These are phyloP conservation scores for Megalurothrips usitatus DNA, from an alignment of 2,888 invertebrate species.

Conservation along the genomic window DNA sequence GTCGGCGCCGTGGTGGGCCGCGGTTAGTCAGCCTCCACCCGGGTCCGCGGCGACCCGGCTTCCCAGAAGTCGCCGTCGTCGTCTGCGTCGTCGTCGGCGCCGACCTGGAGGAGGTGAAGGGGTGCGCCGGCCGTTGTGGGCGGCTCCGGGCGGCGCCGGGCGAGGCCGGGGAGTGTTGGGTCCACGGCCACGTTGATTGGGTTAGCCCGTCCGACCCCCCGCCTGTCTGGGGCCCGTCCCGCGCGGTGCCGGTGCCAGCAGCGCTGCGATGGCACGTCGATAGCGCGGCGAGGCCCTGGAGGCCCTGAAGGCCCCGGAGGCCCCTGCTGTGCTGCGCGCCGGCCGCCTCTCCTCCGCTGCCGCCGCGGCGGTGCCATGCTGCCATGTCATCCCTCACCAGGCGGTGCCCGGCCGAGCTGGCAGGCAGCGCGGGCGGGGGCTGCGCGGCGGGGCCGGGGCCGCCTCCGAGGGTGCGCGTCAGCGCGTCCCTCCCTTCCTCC, in stretches of 20 bases:
- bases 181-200: not conserved
- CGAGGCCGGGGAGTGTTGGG: not conserved
- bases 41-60: no score
- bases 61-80: no score
- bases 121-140: not conserved
- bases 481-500: not conserved
- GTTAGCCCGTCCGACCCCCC: not conserved
- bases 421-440: not conserved
- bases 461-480: not conserved
- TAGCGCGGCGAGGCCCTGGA: not conserved
- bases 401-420: not conserved
- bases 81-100: no score
- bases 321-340: not conserved
- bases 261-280: slow-evolving; percentile 8
- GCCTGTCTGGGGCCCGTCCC: not conserved
- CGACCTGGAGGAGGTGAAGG: no score
- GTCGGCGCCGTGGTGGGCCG: no score
- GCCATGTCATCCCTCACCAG: slow-evolving; percentile 12
- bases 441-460: not conserved
- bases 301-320: not conserved
- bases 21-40: no score
- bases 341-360: not conserved
- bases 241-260: not conserved
- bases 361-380: not conserved
- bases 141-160: not conserved